Evolutionary conservation across 1,140 invertebrate species (phyloP), one percentile per base, ranked within the genome.

Genomic region (Drosophila melanogaster): DNA sequence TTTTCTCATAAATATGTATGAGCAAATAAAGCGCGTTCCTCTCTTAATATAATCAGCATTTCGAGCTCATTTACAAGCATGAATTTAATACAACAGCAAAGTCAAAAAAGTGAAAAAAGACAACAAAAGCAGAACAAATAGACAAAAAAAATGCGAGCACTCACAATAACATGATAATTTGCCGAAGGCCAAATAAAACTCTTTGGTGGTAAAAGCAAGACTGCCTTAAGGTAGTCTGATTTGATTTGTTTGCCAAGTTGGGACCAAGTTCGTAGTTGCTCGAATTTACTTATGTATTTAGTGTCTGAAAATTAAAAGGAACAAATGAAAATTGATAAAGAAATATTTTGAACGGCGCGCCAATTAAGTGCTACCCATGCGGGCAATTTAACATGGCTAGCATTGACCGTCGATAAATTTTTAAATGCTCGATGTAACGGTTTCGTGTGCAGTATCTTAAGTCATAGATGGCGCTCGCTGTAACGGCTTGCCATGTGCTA

Each of bases 111-210:
- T 2, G 22, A 12, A 14, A 33, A 14, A 50, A 17, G n/a, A 26
- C 19, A 59, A 55, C 35, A 38, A 11, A 11, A 12, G 33, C 35
- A 60, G 35, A 78, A 62, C 35, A 57, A 41, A 56, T 54, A 56
- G 61, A 70, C 69, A 79, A 69, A 54, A 19, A 19, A 37, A 51
- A 51, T 17, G 43, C 55, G 26, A 72, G 54, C 66, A 58, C 51
- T 81, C 78, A 59, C 73, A 81, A 77, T 62, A 44, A 77, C 65
- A 77, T 81, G 78, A 77, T 81, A 81, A 81, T 81, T 81, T 65
- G 55, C 66, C 62, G 72, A 81, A 81, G 79, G 78, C 79, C 79
- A 71, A 66, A 76, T 65, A 37, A n/a, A 30, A 30, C 8, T 57
- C 22, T 58, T 65, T 78, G 64, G 46, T 79, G 77, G 62, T 64